Base-by-base conservation (phyloP, 1,140 invertebrate genomes). In the Mesaphorura yosii region DNA sequence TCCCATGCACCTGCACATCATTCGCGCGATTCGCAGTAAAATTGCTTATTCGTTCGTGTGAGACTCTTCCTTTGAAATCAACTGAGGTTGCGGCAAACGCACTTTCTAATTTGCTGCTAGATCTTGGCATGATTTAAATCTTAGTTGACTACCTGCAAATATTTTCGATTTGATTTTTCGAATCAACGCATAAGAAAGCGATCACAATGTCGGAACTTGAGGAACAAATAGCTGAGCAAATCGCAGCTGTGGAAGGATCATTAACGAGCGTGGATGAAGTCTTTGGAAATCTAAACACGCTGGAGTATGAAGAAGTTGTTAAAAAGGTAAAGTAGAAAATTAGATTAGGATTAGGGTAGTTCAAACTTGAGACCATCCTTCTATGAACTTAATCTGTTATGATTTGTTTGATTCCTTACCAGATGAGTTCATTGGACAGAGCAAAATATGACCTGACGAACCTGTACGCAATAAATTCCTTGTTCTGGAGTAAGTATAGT, bases 401-500 rank as follows among this genome's bases (percentile, higher is more conserved):
- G n/a, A n/a, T n/a, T n/a, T n/a, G n/a, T n/a, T n/a, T n/a, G n/a
- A n/a, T n/a, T 34, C 10, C n/a, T 51, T 49, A 40, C 17, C 40
- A 63, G 57, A 48, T 63, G 37, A 22, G 55, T 34, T 48, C 61
- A 12, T 15, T 59, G n/a, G 61, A 63, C 2, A 44, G 51, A 40
- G 61, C 61, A 6, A 56, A 51, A 40, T 63, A 63, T 49, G 57
- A 63, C 29, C 34, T 63, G 14, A 55, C 61, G 1, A 55, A 57
- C 28, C 17, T 57, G 2, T 59, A 59, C 27, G 51, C 61, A 1
- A 37, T 63, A 4, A 63, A 63, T 51, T 63, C 61, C 2, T 38
- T 57, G 19, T 63, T 60, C 48, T 63, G 57, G 57, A 63, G 61
- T 63, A 58, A 57, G 60, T 55, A n/a, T n/a, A n/a, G n/a, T 22